These are phyloP conservation scores for Bubalus kerabau DNA, from an alignment of 2,113 vertebrate species.

Conservation along the genomic window DNA sequence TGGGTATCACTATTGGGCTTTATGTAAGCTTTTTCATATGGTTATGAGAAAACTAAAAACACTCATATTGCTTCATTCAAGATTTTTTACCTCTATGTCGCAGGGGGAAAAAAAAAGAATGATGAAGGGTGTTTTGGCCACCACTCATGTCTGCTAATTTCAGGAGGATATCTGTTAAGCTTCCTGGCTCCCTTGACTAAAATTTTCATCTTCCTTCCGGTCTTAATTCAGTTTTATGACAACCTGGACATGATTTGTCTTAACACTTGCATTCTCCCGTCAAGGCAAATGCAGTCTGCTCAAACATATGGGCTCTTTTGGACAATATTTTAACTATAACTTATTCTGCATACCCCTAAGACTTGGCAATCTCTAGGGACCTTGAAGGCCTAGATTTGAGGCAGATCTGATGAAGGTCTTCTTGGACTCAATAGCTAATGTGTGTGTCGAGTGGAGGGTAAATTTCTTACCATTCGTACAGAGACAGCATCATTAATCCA, in stretches of 20 bases:
- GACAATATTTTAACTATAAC: slow-evolving; percentile 66
- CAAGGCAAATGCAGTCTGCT: slow-evolving; percentile 57
- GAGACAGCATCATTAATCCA: slow-evolving; percentile 24
- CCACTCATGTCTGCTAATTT: slow-evolving; percentile 37
- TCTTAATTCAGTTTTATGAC: slow-evolving; percentile 63
- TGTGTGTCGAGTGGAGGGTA: background rate
- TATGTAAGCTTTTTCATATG: background rate
- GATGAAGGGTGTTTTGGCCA: slow-evolving; percentile 19
- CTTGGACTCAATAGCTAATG: background rate
- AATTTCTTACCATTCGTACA: background rate
- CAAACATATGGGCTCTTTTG: slow-evolving; percentile 67
- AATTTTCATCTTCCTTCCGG: slow-evolving; percentile 55
- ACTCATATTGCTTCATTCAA: background rate
- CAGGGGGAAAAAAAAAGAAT: background rate
- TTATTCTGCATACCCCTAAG: slow-evolving; percentile 51
- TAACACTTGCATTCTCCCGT: slow-evolving; percentile 49
- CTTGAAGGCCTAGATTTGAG: background rate
- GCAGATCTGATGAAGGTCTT: slow-evolving; percentile 7
- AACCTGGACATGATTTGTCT: slow-evolving; percentile 61
- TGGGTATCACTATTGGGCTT: background rate
- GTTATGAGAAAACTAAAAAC: slow-evolving; percentile 5
- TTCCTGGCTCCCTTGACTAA: slow-evolving; percentile 36
- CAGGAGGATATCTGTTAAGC: slow-evolving; percentile 44
- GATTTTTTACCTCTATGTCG: background rate
- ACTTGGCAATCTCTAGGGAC: slow-evolving; percentile 46